A percentile compares a stretch with the other conserved stretches of the same genome.
Conservation (phyloP, 2,888 invertebrate species). For the Trypoxylon attenuatum region DNA sequence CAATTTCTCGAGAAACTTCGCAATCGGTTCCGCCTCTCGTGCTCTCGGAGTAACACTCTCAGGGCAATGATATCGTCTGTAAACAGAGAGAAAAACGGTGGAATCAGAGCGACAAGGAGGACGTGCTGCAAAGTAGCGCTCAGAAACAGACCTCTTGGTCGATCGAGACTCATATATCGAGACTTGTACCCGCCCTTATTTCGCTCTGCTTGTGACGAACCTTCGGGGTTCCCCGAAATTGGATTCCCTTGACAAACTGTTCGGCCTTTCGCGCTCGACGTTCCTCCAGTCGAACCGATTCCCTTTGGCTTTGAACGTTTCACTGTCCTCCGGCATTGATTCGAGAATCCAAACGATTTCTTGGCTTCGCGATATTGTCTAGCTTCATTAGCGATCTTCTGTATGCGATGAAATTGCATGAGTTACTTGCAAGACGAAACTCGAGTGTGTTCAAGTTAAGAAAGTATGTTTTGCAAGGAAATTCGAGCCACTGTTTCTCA, state of each 20-base stretch:
- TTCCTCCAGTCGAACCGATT: neutral
- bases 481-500: no score
- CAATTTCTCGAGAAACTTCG: no score
- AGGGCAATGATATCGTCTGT: slow-evolving; percentile 31
- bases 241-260: slow-evolving; percentile 32
- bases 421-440: no score
- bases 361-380: no score
- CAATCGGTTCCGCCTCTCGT: no score
- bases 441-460: no score
- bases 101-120: slow-evolving; percentile 7
- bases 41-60: no score
- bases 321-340: no score
- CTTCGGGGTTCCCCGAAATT: slow-evolving; percentile 30
- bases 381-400: no score
- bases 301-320: neutral
- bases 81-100: slow-evolving; percentile 33
- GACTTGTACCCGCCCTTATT: slow-evolving; percentile 10
- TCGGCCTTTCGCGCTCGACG: neutral
- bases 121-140: slow-evolving; percentile 27
- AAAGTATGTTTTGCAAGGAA: no score
- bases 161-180: slow-evolving; percentile 21
- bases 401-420: no score
- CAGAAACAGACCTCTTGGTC: slow-evolving; percentile 14
- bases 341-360: no score
- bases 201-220: slow-evolving; percentile 6